phyloP scores from a whole-genome alignment of 2,888 invertebrate genomes.

The Plusia festucae region DNA sequence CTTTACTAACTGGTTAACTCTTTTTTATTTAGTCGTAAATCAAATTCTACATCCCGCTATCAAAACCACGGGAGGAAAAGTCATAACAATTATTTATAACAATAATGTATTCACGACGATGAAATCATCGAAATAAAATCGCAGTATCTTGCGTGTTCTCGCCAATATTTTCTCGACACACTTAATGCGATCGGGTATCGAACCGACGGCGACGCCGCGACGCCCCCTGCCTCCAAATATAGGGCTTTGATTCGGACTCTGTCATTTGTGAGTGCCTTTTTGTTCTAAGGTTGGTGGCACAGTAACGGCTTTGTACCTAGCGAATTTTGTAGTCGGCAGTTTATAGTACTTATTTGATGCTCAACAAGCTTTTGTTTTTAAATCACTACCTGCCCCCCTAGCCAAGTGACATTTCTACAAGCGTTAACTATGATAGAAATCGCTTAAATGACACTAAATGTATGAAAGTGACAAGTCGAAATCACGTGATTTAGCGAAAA shows the following conservation, averaged over 20 bases:
- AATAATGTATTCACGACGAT: slow-evolving; percentile 26
- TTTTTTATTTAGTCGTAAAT: not conserved
- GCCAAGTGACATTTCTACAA: too few species aligned
- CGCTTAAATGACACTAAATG: too few species aligned
- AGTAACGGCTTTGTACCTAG: slow-evolving; percentile 17
- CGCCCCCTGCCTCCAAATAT: slow-evolving; percentile 54
- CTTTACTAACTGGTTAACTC: too few species aligned
- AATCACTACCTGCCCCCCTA: too few species aligned
- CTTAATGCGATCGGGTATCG: slow-evolving; percentile 41
- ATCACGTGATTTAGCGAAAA: too few species aligned
- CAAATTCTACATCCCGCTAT: not conserved
- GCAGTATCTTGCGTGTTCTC: slow-evolving; percentile 25
- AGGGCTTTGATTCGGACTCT: slow-evolving; percentile 44
- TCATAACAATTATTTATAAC: not conserved
- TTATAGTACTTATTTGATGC: too few species aligned
- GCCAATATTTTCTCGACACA: slow-evolving; percentile 33
- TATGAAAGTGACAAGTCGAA: too few species aligned
- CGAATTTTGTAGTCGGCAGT: slow-evolving; percentile 18
- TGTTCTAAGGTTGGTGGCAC: slow-evolving; percentile 23
- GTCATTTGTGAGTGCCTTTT: slow-evolving; percentile 47
- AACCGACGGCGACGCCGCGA: slow-evolving; percentile 53
- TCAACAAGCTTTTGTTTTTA: too few species aligned
- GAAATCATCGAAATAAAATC: slow-evolving; percentile 37
- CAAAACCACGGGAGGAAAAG: not conserved
- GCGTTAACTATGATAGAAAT: too few species aligned